A percentile compares a stretch with the other conserved stretches of the same genome.
These are phyloP conservation scores for Thera obeliscata DNA, from an alignment of 2,888 invertebrate species.

Conservation along the genomic window DNA sequence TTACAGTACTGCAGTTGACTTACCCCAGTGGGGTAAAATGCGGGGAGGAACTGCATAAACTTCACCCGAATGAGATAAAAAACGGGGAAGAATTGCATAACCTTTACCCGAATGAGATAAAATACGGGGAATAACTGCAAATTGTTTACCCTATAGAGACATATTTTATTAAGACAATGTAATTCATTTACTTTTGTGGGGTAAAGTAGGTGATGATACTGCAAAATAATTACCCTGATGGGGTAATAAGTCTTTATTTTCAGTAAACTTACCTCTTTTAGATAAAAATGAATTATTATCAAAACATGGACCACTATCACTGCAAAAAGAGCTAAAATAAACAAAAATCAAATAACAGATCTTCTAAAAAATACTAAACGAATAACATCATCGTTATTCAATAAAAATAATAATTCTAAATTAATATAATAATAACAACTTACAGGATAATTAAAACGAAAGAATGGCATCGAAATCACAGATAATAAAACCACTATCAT, in stretches of 20 bases:
- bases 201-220: background rate
- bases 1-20: background rate
- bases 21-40: conserved; percentile 3
- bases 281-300: background rate
- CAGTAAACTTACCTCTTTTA: conserved; percentile 1
- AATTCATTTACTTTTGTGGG: conserved; percentile 3
- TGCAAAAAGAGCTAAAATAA: conserved; percentile 47
- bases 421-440: conserved; percentile 63
- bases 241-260: no score
- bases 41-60: background rate
- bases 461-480: conserved; percentile 79
- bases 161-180: background rate
- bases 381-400: conserved; percentile 40
- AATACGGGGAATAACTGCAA: background rate
- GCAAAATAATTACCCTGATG: conserved; percentile 1
- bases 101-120: background rate
- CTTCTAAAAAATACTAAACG: conserved; percentile 44
- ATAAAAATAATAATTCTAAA: conserved; percentile 60
- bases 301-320: conserved; percentile 39
- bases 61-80: background rate
- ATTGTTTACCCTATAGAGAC: conserved; percentile 1
- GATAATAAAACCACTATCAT: conserved; percentile 60
- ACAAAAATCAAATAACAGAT: conserved; percentile 51
- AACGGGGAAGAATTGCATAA: background rate
- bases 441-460: conserved; percentile 58